These are phyloP conservation scores for Leiothrix lutea DNA, from an alignment of 2,113 vertebrate genomes.

Conservation along the genomic window DNA sequence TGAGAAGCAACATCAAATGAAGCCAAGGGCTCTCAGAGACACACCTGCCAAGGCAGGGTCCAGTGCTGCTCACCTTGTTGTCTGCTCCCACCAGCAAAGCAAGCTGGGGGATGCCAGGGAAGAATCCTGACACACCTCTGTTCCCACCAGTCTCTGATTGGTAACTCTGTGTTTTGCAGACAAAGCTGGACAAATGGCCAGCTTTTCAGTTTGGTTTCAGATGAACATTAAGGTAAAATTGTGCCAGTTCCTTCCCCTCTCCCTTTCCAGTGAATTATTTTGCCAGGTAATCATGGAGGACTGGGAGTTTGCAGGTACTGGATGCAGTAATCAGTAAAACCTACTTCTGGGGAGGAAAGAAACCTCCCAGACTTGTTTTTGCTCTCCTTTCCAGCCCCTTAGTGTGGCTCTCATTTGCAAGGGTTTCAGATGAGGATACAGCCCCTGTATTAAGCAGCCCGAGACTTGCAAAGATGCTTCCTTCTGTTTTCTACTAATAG, in stretches of 20 bases:
- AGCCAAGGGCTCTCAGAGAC: background rate
- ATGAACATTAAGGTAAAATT: background rate
- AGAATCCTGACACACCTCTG: background rate
- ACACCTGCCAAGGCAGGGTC: rapidly evolving
- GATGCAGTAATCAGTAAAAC: background rate
- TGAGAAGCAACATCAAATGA: background rate
- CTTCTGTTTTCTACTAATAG: background rate
- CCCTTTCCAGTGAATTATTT: background rate
- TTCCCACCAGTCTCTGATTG: background rate
- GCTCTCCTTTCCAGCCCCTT: background rate
- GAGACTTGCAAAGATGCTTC: background rate
- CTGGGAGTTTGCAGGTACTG: background rate
- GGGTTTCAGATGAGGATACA: background rate
- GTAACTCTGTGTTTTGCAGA: background rate
- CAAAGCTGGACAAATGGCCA: background rate
- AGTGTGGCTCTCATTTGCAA: background rate
- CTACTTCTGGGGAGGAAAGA: background rate
- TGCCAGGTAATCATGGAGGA: background rate
- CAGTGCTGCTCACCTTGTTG: background rate
- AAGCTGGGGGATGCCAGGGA: background rate
- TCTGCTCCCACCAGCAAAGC: background rate
- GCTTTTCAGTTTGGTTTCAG: background rate
- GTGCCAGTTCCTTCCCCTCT: background rate
- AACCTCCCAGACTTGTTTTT: background rate
- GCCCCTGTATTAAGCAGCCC: background rate